Percentiles rank a stretch among this genome's conserved stretches.
Evolutionary conservation across 2,797 vertebrate species (phyloP).

Genomic region (Pseudotriccus pelzelni): DNA sequence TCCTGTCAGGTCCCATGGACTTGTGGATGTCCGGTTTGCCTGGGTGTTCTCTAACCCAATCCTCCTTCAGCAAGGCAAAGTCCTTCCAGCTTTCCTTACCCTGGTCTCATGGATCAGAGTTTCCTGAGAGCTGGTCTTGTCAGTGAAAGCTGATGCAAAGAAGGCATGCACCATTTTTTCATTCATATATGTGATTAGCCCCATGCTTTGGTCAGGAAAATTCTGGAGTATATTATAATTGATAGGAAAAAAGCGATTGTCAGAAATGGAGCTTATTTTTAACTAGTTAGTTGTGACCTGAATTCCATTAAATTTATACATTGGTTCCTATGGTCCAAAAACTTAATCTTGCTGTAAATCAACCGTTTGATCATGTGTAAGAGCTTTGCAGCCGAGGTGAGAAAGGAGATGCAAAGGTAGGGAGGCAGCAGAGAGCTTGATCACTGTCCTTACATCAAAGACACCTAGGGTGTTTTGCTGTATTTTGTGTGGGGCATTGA

Average conservation of each 20-base stretch:
- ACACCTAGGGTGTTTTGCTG: neutral
- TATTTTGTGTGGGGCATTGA: neutral
- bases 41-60: neutral
- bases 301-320: neutral
- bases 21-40: neutral
- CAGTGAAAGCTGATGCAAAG: accelerated
- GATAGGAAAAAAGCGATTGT: neutral
- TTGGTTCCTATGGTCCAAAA: neutral
- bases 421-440: neutral
- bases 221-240: neutral
- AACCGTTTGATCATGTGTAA: neutral
- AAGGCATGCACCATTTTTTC: neutral
- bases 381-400: accelerated
- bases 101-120: neutral
- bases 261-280: neutral
- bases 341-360: neutral
- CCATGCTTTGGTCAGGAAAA: neutral
- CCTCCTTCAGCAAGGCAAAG: neutral
- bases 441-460: neutral
- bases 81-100: neutral
- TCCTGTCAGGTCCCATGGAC: neutral
- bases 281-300: neutral
- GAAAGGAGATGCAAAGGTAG: neutral
- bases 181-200: neutral
- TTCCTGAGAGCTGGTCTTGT: neutral